phyloP scores from a whole-genome alignment of 2,113 vertebrate species.

The Turdus rufiventris region DNA sequence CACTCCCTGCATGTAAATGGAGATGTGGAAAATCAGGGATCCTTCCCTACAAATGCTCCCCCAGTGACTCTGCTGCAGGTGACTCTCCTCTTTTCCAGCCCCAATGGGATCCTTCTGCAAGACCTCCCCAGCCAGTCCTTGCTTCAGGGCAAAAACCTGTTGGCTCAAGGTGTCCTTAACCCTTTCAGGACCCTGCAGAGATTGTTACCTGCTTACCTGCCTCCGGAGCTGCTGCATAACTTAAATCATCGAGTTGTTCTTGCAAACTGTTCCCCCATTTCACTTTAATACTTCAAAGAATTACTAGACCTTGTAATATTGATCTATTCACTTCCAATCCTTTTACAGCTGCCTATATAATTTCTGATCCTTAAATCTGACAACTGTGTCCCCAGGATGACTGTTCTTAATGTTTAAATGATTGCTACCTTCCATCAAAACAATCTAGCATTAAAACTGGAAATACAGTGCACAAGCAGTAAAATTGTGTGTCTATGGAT shows the following conservation, averaged over 20 bases:
- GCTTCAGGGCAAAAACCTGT: not conserved
- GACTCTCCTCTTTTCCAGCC: not conserved
- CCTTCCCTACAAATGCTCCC: not conserved
- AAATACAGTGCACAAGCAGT: slow-evolving; percentile 3
- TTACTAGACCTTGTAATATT: slow-evolving; percentile 51
- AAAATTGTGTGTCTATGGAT: not conserved
- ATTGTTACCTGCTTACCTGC: not conserved
- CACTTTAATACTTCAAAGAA: slow-evolving; percentile 27
- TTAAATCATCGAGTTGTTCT: slow-evolving; percentile 23
- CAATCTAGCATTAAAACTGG: slow-evolving; percentile 4
- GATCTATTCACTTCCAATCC: slow-evolving; percentile 49
- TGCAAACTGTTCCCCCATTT: slow-evolving; percentile 31
- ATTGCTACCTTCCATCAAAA: slow-evolving; percentile 45
- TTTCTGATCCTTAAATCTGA: slow-evolving; percentile 59
- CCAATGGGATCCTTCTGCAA: not conserved
- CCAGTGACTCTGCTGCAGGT: not conserved
- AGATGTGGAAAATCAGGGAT: not conserved
- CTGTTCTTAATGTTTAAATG: slow-evolving; percentile 46
- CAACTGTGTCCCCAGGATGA: slow-evolving; percentile 50
- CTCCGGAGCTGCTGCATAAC: not conserved
- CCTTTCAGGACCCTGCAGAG: not conserved
- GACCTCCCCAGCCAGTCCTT: not conserved
- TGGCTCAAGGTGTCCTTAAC: not conserved
- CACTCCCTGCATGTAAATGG: not conserved
- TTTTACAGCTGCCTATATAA: slow-evolving; percentile 57